These are phyloP conservation scores for Caenorhabditis becei DNA, from an alignment of 2,888 invertebrate species.

Conservation along the genomic window DNA sequence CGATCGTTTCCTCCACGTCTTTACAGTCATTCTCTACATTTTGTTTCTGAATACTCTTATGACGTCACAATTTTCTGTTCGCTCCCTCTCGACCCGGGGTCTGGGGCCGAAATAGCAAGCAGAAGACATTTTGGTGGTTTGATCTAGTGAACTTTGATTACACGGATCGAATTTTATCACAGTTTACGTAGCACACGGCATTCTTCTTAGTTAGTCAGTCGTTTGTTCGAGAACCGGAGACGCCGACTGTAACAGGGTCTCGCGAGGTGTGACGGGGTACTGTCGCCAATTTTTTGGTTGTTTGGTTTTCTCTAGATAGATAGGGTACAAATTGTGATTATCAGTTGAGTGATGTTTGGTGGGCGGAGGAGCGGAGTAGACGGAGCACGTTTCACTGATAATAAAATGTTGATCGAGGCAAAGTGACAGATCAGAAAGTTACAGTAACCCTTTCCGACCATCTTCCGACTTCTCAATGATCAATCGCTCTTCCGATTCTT, in stretches of 20 bases:
- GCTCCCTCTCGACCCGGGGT: conserved; percentile 8
- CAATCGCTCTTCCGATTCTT: not conserved
- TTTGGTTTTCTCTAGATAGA: conserved; percentile 8
- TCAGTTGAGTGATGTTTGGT: conserved; percentile 17
- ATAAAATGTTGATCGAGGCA: not conserved
- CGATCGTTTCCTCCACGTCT: not conserved
- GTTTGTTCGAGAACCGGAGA: conserved; percentile 4
- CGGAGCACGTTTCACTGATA: conserved; percentile 15
- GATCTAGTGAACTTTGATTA: conserved; percentile 42
- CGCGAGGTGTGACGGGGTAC: not conserved
- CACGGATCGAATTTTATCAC: conserved; percentile 33
- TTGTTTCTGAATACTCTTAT: conserved; percentile 23
- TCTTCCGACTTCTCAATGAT: not conserved
- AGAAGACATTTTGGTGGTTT: conserved; percentile 26
- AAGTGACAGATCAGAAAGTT: conserved; percentile 17
- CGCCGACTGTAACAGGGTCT: not conserved
- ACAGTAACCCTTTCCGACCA: not conserved
- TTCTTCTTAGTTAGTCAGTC: not conserved
- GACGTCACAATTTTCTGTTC: conserved; percentile 47
- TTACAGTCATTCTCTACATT: not conserved
- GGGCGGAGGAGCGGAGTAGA: conserved; percentile 10
- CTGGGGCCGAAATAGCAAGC: conserved; percentile 6
- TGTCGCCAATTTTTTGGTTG: conserved; percentile 14
- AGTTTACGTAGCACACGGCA: not conserved
- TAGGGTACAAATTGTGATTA: conserved; percentile 13